A percentile compares a stretch with the other conserved stretches of the same genome.
Conservation (phyloP, 2,888 invertebrate genomes). For the Hypsopygia costalis region DNA sequence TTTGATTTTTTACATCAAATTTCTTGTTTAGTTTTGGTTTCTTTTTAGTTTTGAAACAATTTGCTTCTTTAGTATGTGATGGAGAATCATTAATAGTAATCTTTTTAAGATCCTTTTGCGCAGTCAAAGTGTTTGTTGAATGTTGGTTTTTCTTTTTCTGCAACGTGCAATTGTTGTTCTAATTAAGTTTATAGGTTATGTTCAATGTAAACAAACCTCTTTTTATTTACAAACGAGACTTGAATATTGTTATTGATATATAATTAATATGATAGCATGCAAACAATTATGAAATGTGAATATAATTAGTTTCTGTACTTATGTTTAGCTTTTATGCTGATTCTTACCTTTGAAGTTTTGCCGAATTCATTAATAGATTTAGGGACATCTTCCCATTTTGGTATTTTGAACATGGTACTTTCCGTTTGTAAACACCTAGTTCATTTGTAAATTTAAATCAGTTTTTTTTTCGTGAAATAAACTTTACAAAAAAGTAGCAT, state of each 20-base stretch:
- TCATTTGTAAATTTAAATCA: too few relatives aligned
- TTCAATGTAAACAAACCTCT: conserved; percentile 14
- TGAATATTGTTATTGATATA: too few relatives aligned
- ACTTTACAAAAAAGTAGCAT: too few relatives aligned
- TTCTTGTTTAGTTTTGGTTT: conserved; percentile 5
- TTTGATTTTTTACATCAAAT: neutral
- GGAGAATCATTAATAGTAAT: too few relatives aligned
- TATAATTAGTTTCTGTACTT: too few relatives aligned
- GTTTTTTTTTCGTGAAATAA: too few relatives aligned
- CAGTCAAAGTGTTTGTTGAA: too few relatives aligned
- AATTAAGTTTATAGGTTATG: conserved; percentile 8
- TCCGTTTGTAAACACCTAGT: too few relatives aligned
- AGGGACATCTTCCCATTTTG: conserved; percentile 50
- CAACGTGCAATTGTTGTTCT: neutral
- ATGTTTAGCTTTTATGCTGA: too few relatives aligned
- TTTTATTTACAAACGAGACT: neutral
- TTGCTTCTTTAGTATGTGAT: neutral
- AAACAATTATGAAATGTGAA: too few relatives aligned
- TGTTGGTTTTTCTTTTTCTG: conserved; percentile 14
- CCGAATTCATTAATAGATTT: conserved; percentile 30
- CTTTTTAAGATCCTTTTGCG: conserved; percentile 14
- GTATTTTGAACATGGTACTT: conserved; percentile 48
- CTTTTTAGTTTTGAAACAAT: neutral
- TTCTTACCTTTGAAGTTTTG: conserved; percentile 29
- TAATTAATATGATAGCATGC: too few relatives aligned